Percentiles rank a stretch among this genome's conserved stretches.
Conservation (phyloP, 2,797 vertebrate genomes). For the Spea hammondii region DNA sequence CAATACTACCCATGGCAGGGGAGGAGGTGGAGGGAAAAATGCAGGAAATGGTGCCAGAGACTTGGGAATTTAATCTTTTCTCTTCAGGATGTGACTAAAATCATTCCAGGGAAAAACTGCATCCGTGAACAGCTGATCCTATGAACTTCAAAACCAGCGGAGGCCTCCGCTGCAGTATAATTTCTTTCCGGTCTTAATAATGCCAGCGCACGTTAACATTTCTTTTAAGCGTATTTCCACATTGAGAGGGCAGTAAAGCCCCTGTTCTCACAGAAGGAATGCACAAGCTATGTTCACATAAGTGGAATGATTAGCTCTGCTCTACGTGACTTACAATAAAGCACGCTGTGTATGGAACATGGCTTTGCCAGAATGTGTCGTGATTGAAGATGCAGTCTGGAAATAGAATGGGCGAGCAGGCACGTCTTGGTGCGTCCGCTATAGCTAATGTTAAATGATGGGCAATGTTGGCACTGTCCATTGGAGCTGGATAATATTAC, state of each 20-base stretch:
- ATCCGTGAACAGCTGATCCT: constrained; percentile 39
- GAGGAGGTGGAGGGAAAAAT: constrained; percentile 28
- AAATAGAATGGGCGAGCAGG: background rate
- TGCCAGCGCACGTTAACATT: constrained; percentile 15
- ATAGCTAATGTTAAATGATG: too few species aligned
- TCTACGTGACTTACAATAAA: constrained; percentile 6
- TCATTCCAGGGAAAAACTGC: constrained; percentile 40
- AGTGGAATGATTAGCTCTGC: constrained; percentile 21
- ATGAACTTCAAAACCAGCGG: constrained; percentile 34
- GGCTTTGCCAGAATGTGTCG: background rate
- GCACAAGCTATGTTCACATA: constrained; percentile 23
- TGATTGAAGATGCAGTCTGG: background rate
- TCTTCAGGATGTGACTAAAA: constrained; percentile 51
- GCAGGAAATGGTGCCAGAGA: constrained; percentile 50
- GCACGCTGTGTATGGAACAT: constrained; percentile 3
- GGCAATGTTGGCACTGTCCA: too few species aligned
- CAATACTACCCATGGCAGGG: constrained; percentile 28
- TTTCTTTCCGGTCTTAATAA: constrained; percentile 24
- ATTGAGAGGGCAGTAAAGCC: background rate
- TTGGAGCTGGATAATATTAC: too few species aligned
- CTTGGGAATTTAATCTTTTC: constrained; percentile 51
- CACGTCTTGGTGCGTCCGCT: too few species aligned
- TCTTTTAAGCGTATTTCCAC: constrained; percentile 17
- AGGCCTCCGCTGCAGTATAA: constrained; percentile 28
- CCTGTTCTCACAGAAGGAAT: constrained; percentile 37